Evolutionary conservation across 2,797 vertebrate species (phyloP).

Genomic region (Sternarchorhynchus goeldii): DNA sequence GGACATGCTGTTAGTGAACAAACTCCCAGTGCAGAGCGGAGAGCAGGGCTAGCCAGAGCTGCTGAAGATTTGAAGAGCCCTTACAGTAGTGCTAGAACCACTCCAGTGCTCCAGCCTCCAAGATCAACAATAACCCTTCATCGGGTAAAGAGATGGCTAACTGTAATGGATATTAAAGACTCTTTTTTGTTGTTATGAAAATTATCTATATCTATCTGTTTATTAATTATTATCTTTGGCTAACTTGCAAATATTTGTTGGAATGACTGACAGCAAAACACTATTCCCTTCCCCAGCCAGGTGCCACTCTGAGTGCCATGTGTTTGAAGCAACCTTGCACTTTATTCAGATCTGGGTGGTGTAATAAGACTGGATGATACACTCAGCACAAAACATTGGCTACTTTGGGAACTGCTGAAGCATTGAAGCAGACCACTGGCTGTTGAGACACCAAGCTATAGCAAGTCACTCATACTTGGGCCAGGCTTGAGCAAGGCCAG

Average conservation of each 20-base stretch:
- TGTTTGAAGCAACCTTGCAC: neutral
- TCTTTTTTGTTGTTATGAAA: neutral
- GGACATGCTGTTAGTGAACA: neutral
- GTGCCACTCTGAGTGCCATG: conserved; percentile 8
- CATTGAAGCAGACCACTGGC: conserved; percentile 24
- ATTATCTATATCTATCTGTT: neutral
- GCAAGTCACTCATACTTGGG: conserved; percentile 41
- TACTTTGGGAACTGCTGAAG: conserved; percentile 27
- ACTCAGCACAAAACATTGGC: conserved; percentile 17
- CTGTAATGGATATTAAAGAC: too few species aligned
- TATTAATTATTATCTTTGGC: neutral
- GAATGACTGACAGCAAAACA: too few species aligned
- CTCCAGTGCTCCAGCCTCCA: neutral
- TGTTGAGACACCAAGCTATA: conserved; percentile 21
- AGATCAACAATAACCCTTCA: neutral
- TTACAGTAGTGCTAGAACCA: neutral
- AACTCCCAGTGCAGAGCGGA: neutral
- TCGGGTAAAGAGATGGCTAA: too few species aligned
- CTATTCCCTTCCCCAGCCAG: neutral
- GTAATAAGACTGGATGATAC: conserved; percentile 13
- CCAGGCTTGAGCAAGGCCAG: conserved; percentile 38
- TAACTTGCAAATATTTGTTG: too few species aligned
- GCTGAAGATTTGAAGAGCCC: neutral
- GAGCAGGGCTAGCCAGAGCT: neutral
- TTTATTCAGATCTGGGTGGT: conserved; percentile 29